Evolutionary conservation across 2,797 vertebrate genomes (phyloP), one percentile per base, ranked within the genome.

Genomic region (Micrastur ruficollis): DNA sequence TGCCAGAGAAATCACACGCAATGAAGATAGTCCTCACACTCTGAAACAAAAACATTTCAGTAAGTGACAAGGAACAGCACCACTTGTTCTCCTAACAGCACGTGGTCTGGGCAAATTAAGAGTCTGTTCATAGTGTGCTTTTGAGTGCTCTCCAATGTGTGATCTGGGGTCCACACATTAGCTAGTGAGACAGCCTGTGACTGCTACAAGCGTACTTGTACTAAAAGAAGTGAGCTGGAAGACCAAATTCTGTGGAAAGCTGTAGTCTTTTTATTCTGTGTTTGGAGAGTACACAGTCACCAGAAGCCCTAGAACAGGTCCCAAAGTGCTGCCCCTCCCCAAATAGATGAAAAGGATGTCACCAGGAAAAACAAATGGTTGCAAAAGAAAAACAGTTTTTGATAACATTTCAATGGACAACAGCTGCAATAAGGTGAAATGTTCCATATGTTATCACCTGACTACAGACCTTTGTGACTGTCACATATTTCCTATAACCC

Each of bases 1-100:
- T 93, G 63, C 70, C 79, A 80, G 66, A 94, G 75, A 96, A 97
- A 94, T 70, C 85, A 80, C 59, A 94, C 59, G 81, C 93, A 81
- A 86, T 9, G 67, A 80, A 58, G 56, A 84, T 61, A 80, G 90
- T 71, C 78, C 50, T 91, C 47, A 6, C 52, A 6, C 52, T 32
- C n/a, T 14, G 44, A 73, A 79, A 78, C 42, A 85, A 92, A 46
- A 12, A 44, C 32, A n/a, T 14, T 49, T 81, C 81, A 38, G 8
- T 36, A 67, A 52, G 66, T 93, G 34, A 70, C 31, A 31, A 82
- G 58, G 44, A 94, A 73, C 25, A 80, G 67, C 49, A 46, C 6
- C 29, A 16, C n/a, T 70, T 36, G 17, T 32, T 84, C 31, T 42
- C 23, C 16, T 40, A 55, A 50, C 18, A 72, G 62, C 27, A 52